Evolutionary conservation across 2,797 vertebrate genomes (phyloP).

Genomic region (Oreonectes daqikongensis): DNA sequence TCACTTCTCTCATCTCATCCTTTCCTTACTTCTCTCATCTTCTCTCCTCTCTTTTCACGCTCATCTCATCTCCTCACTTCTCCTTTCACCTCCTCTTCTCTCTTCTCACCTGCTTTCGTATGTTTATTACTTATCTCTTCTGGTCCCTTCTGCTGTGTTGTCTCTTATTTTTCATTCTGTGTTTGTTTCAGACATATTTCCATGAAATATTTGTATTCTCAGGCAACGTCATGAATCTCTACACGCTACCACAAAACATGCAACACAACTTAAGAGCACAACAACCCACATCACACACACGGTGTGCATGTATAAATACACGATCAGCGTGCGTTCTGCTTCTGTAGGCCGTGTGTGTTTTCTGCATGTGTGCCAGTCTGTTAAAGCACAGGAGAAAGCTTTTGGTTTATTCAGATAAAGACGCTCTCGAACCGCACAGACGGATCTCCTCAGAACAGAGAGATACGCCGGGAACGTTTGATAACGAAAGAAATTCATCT

Average conservation of each 20-base stretch:
- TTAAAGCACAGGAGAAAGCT: slow-evolving; percentile 22
- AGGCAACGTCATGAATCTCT: neutral
- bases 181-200: neutral
- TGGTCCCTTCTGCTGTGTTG: neutral
- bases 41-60: neutral
- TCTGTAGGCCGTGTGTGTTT: slow-evolving; percentile 42
- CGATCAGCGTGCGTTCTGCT: neutral
- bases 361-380: slow-evolving; percentile 41
- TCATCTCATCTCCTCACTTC: neutral
- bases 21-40: neutral
- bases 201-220: neutral
- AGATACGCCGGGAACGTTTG: slow-evolving; percentile 46
- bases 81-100: slow-evolving; percentile 62
- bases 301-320: neutral
- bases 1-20: neutral
- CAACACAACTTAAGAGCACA: slow-evolving; percentile 2
- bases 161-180: neutral
- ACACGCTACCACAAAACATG: slow-evolving; percentile 15
- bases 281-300: slow-evolving; percentile 29
- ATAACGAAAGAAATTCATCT: slow-evolving; percentile 46
- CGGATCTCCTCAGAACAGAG: slow-evolving; percentile 29
- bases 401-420: slow-evolving; percentile 49
- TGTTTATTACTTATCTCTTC: neutral
- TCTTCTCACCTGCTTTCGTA: neutral
- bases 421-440: slow-evolving; percentile 25